These are phyloP conservation scores for Caradrina kadenii DNA, from an alignment of 2,888 invertebrate genomes.

Conservation along the genomic window DNA sequence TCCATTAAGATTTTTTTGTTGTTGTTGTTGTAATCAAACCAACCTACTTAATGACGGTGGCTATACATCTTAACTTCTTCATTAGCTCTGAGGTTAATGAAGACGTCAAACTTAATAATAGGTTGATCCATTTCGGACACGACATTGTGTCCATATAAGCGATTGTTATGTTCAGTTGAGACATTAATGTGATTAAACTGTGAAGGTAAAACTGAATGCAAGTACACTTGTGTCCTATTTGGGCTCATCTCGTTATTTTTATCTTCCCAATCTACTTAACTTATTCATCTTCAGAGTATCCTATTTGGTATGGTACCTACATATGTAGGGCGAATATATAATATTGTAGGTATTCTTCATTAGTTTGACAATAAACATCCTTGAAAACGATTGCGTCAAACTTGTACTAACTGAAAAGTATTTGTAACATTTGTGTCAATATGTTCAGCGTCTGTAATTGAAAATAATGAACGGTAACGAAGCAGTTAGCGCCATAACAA, in stretches of 20 bases:
- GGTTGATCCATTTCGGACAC: slow-evolving; percentile 30
- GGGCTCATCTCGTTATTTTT: slow-evolving; percentile 63
- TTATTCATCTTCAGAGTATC: slow-evolving; percentile 23
- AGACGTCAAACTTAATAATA: slow-evolving; percentile 48
- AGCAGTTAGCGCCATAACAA: slow-evolving; percentile 78
- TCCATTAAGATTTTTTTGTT: slow-evolving; percentile 21
- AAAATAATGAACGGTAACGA: slow-evolving; percentile 74
- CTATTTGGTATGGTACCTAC: background rate
- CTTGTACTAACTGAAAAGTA: slow-evolving; percentile 24
- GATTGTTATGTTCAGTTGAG: slow-evolving; percentile 36
- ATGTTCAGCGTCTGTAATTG: slow-evolving; percentile 42
- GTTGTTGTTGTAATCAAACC: slow-evolving; percentile 11
- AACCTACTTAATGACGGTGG: slow-evolving; percentile 20
- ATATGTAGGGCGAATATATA: slow-evolving; percentile 3
- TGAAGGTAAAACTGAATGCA: slow-evolving; percentile 50
- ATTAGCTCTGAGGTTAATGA: slow-evolving; percentile 53
- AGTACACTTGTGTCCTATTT: slow-evolving; percentile 38
- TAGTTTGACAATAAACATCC: slow-evolving; percentile 23
- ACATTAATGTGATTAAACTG: slow-evolving; percentile 43
- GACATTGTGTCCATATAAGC: slow-evolving; percentile 36
- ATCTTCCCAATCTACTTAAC: slow-evolving; percentile 56
- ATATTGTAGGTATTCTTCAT: slow-evolving; percentile 5
- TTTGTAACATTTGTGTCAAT: slow-evolving; percentile 36
- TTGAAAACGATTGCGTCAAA: slow-evolving; percentile 27
- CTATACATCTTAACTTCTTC: slow-evolving; percentile 21